Evolutionary conservation across 2,888 invertebrate genomes (phyloP).

Genomic region (Anorthoa munda): DNA sequence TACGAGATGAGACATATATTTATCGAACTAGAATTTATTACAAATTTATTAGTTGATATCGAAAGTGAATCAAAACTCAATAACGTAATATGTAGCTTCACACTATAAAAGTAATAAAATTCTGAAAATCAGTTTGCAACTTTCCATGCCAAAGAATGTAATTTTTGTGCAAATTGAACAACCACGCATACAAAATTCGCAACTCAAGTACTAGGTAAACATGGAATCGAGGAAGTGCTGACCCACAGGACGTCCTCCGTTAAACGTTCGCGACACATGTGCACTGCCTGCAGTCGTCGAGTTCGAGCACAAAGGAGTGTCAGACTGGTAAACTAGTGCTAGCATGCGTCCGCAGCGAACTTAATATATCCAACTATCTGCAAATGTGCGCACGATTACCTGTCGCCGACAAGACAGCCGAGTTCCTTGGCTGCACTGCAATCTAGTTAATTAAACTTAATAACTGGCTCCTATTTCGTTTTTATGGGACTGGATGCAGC

Average conservation of each 20-base stretch:
- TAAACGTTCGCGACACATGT: slow-evolving; percentile 35
- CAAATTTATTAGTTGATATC: not conserved
- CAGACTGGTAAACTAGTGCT: slow-evolving; percentile 41
- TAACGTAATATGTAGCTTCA: too few species aligned
- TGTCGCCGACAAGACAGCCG: slow-evolving; percentile 27
- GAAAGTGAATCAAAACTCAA: not conserved
- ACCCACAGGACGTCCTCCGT: slow-evolving; percentile 24
- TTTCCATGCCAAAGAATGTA: not conserved
- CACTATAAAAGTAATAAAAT: not conserved
- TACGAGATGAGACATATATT: not conserved
- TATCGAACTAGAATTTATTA: slow-evolving; percentile 1
- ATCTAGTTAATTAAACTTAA: slow-evolving; percentile 27
- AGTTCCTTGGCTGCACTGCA: slow-evolving; percentile 27
- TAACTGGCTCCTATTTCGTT: slow-evolving; percentile 22
- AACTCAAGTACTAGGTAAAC: slow-evolving; percentile 29
- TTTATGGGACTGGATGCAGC: not conserved
- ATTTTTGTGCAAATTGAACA: not conserved
- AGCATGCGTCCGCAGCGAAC: slow-evolving; percentile 15
- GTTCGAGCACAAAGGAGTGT: slow-evolving; percentile 44
- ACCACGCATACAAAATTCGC: slow-evolving; percentile 14
- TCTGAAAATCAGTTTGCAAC: not conserved
- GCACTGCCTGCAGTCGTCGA: slow-evolving; percentile 26
- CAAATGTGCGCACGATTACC: slow-evolving; percentile 46
- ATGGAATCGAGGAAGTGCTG: slow-evolving; percentile 24
- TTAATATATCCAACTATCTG: slow-evolving; percentile 29